Percentiles rank a stretch among this genome's conserved stretches.
Evolutionary conservation across 2,113 vertebrate genomes (phyloP).

Genomic region (Plotosus lineatus): DNA sequence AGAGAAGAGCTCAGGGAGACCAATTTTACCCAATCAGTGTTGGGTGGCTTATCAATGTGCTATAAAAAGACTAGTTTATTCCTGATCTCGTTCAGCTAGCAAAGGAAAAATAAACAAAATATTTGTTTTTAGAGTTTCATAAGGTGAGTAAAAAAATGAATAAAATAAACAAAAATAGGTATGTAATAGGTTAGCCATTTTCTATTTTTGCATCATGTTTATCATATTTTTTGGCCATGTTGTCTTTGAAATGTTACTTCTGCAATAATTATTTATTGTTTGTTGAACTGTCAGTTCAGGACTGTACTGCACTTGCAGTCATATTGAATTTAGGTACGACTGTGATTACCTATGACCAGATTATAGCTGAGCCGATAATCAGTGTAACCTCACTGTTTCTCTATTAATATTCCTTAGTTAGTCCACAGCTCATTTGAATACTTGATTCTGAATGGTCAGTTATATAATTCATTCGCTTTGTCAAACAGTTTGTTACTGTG

Average conservation of each 20-base stretch:
- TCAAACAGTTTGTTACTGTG: no score
- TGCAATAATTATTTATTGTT: background rate
- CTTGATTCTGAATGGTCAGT: no score
- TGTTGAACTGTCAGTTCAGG: background rate
- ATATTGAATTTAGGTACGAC: background rate
- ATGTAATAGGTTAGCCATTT: no score
- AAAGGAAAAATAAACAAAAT: background rate
- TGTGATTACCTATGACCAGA: background rate
- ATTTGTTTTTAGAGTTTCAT: no score
- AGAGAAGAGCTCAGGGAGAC: no score
- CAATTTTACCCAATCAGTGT: no score
- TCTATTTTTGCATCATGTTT: no score
- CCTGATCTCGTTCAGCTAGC: background rate
- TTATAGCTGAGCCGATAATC: background rate
- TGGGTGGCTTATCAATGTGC: no score
- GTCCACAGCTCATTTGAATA: no score
- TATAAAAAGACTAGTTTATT: background rate
- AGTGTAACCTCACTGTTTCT: background rate
- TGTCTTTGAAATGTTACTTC: background rate
- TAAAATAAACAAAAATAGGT: no score
- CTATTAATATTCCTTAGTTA: background rate
- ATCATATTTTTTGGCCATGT: background rate
- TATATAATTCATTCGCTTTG: no score
- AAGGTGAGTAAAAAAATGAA: no score
- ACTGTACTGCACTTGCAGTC: background rate